Conservation (phyloP, 2,113 vertebrate species). For the Camelus bactrianus region DNA sequence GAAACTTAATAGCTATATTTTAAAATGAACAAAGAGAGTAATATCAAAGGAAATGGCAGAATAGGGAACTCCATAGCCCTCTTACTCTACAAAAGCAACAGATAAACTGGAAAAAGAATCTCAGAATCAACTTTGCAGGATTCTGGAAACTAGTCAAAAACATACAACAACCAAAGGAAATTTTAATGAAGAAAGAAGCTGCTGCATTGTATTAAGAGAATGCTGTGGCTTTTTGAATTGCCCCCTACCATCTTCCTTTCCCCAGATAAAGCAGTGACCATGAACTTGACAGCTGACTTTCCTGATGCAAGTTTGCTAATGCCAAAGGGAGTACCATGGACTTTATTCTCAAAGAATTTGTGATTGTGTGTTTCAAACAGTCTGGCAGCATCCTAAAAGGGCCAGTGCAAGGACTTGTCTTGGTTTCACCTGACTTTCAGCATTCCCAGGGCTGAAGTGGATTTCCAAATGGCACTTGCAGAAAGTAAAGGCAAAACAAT, state of each 20-base stretch:
- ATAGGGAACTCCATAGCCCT: neutral
- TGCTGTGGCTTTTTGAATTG: neutral
- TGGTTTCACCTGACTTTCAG: neutral
- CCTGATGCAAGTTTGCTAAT: neutral
- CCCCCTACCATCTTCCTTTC: neutral
- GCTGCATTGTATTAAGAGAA: neutral
- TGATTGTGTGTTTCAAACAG: neutral
- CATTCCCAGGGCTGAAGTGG: neutral
- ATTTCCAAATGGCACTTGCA: neutral
- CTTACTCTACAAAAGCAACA: neutral
- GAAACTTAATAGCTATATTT: neutral
- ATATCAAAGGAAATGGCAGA: neutral
- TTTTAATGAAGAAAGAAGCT: neutral
- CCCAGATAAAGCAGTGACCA: neutral
- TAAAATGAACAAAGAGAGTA: neutral
- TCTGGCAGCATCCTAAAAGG: neutral
- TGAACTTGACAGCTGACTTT: neutral
- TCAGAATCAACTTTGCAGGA: neutral
- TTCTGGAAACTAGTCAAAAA: neutral
- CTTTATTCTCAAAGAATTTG: neutral
- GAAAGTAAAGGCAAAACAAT: neutral
- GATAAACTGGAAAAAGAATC: neutral
- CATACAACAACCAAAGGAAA: neutral
- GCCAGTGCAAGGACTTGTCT: neutral
- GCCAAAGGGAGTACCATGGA: neutral